phyloP scores from a whole-genome alignment of 2,797 vertebrate species.

The Columba guinea region DNA sequence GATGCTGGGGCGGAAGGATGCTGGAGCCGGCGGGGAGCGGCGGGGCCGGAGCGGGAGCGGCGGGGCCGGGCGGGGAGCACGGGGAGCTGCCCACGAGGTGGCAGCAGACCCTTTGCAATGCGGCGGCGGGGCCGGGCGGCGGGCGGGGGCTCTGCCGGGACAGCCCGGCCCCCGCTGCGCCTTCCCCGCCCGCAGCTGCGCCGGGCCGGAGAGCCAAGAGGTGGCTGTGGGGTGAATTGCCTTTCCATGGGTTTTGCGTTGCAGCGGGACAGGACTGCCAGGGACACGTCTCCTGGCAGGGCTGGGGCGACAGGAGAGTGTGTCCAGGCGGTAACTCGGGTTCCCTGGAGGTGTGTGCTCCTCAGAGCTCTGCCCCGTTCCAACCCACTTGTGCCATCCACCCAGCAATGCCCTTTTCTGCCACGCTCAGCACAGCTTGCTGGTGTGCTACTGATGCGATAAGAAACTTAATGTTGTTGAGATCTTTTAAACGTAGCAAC shows the following conservation, averaged over 20 bases:
- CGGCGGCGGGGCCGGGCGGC: background rate
- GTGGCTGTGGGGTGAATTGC: background rate
- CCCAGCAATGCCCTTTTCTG: accelerated
- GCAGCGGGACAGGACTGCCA: background rate
- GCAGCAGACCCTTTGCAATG: constrained; percentile 75
- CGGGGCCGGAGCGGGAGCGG: too few species aligned
- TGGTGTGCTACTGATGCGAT: accelerated
- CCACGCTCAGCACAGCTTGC: accelerated
- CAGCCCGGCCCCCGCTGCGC: background rate
- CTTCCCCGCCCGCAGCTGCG: background rate
- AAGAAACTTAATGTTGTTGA: background rate
- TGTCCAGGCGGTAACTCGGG: background rate
- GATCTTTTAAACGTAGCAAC: background rate
- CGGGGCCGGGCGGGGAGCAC: background rate
- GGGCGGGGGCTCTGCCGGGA: background rate
- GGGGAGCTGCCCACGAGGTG: constrained; percentile 71
- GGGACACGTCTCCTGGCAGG: background rate
- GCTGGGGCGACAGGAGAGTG: background rate
- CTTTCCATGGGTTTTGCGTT: accelerated
- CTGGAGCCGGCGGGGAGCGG: background rate
- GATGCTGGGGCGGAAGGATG: too few species aligned
- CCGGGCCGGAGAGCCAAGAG: accelerated
- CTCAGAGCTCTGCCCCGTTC: background rate
- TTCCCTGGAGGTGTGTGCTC: background rate
- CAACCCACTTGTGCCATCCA: accelerated